Percentiles rank a stretch among this genome's conserved stretches.
These are phyloP conservation scores for Sanderia malayensis DNA, from an alignment of 30 jellyfish, hydroid and myxozoan genomes.

Conservation along the genomic window DNA sequence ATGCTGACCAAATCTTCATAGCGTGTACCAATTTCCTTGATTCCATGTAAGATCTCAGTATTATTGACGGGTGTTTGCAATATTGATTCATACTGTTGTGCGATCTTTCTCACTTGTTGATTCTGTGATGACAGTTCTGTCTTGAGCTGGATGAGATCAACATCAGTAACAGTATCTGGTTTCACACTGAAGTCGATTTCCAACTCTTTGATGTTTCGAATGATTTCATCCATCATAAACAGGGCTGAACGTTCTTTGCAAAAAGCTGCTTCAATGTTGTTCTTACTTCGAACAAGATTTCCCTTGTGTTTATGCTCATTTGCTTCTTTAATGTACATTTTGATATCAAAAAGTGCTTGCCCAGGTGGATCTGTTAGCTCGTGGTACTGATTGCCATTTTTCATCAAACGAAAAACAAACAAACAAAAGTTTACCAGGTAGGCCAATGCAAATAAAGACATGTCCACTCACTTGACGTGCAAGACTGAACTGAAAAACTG, in stretches of 20 bases:
- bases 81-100: slow-evolving; percentile 15
- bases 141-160: slow-evolving; percentile 16
- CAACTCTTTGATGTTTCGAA: not conserved
- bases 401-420: not conserved
- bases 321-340: slow-evolving; percentile 13
- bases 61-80: not conserved
- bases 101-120: slow-evolving; percentile 2
- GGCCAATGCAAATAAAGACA: not conserved
- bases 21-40: slow-evolving; percentile 8
- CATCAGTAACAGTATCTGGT: slow-evolving; percentile 6
- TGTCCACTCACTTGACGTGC: not conserved
- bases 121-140: slow-evolving; percentile 11
- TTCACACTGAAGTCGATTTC: slow-evolving; percentile 4
- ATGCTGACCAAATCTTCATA: slow-evolving; percentile 9
- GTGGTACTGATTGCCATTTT: slow-evolving; percentile 16
- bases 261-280: not conserved
- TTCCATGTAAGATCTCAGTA: not conserved
- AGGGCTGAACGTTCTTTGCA: slow-evolving; percentile 19
- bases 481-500: not conserved
- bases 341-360: not conserved
- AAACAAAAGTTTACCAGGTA: not conserved
- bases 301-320: slow-evolving; percentile 17
- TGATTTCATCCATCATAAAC: slow-evolving; percentile 1
- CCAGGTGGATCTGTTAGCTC: slow-evolving; percentile 1
- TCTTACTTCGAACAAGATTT: slow-evolving; percentile 3